Percentiles rank a stretch among this genome's conserved stretches.
These are phyloP conservation scores for Rissa tridactyla DNA, from an alignment of 2,113 vertebrate species.

Conservation along the genomic window DNA sequence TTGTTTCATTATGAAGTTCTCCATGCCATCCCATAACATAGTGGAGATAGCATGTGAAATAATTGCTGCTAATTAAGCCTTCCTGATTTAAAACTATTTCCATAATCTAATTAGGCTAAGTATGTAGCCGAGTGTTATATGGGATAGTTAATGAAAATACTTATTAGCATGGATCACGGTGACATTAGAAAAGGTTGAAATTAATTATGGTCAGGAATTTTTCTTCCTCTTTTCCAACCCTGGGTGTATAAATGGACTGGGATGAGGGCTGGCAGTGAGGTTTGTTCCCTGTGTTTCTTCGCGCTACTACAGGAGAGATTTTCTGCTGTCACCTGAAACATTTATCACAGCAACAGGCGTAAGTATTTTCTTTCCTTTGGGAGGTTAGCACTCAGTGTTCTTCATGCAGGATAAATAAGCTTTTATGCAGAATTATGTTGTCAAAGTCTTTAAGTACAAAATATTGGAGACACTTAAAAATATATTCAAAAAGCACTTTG, in stretches of 20 bases:
- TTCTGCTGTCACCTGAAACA: slow-evolving; percentile 2
- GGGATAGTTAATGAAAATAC: slow-evolving; percentile 13
- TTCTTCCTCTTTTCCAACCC: not conserved
- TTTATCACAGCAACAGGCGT: not conserved
- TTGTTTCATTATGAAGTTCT: not conserved
- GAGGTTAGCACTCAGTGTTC: not conserved
- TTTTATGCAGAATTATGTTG: slow-evolving; percentile 41
- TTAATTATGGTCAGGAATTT: not conserved
- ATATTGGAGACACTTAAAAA: not conserved
- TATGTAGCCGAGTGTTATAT: not conserved
- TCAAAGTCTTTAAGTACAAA: slow-evolving; percentile 48
- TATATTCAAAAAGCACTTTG: not conserved
- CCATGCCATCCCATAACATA: not conserved
- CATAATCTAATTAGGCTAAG: slow-evolving; percentile 30
- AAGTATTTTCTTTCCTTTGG: slow-evolving; percentile 24
- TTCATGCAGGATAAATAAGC: slow-evolving; percentile 40
- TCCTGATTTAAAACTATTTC: slow-evolving; percentile 5
- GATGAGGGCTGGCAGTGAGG: not conserved
- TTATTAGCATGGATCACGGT: not conserved
- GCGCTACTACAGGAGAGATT: not conserved
- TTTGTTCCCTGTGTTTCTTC: not conserved
- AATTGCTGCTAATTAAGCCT: slow-evolving; percentile 10
- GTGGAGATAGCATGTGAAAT: not conserved
- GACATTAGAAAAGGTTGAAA: slow-evolving; percentile 25
- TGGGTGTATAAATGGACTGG: not conserved